Base-by-base conservation (phyloP, 92 coral and sea anemone genomes). In the Diadumene lineata region DNA sequence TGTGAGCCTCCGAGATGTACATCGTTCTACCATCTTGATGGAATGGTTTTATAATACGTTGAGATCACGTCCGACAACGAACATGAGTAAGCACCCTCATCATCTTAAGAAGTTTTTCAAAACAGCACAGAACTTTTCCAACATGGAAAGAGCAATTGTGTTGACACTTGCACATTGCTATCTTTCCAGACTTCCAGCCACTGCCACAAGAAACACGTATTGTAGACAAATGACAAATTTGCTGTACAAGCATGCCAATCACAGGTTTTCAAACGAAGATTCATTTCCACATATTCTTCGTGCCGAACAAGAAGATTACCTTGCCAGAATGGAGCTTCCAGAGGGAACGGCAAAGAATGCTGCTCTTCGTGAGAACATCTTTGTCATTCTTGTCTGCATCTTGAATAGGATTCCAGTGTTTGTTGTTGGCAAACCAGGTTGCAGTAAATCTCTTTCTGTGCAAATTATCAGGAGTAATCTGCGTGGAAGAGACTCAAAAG, bases 371-470 rank as follows among this genome's bases (percentile, higher is more conserved):
- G 98, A 94, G 55, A 94, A 94, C 53, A 97, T 94, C 53, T 94
- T 94, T 65, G 94, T 94, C 62, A 94, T 92, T 82, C 77, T 94
- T 21, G 97, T 94, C 44, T 92, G 97, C 82, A 94, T 94, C 76
- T 79, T 94, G 23, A 94, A 91, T 74, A 93, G 72, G 43, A 94
- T 94, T 50, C 98, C 98, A 19, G 97, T 94, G 34, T 94, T 94
- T 61, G 97, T 94, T 17, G 97, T 94, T 34, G 98, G 98, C 33
- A 94, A 94, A 51, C 98, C 98, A 26, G 98, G 98, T 23, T 94
- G 98, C 72, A 94, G 98, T 70, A 94, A 94, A 60, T 94, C 98
- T 34, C 86, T 94, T 50, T 94, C 98, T 23, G 92, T 94, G 90
- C 98, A 94, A 68, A 73, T 94, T 33, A 94, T 94, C 62, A 61